phyloP scores from a whole-genome alignment of 2,888 invertebrate species.

The Callinectes sapidus region DNA sequence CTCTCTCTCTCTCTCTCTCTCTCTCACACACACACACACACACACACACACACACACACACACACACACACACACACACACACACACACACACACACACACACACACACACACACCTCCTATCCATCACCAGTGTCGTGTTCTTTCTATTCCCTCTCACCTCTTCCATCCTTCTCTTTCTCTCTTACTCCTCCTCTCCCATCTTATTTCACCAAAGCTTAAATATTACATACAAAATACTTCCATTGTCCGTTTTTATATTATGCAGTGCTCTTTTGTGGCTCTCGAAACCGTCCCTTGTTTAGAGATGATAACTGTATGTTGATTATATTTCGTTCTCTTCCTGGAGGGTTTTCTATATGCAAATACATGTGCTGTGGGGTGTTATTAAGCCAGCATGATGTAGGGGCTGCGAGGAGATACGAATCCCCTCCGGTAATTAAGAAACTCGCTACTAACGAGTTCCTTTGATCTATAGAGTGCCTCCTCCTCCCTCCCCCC shows the following conservation, averaged over 20 bases:
- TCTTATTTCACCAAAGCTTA: neutral
- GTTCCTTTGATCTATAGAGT: conserved; percentile 30
- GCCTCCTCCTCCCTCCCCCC: neutral
- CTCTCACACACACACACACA: conserved; percentile 7
- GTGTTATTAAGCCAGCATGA: conserved; percentile 16
- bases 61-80: neutral
- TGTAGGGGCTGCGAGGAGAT: neutral
- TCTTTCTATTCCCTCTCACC: neutral
- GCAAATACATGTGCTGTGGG: neutral
- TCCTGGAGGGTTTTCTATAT: neutral
- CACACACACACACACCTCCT: conserved; percentile 17
- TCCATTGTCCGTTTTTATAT: neutral
- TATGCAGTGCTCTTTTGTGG: neutral
- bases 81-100: neutral
- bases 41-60: conserved; percentile 34
- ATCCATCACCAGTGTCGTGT: neutral
- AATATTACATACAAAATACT: neutral
- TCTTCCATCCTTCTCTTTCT: neutral
- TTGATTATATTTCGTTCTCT: neutral
- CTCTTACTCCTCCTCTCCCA: conserved; percentile 8
- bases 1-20: neutral
- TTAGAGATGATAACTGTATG: neutral
- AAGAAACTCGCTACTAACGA: conserved; percentile 22
- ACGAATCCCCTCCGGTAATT: conserved; percentile 10
- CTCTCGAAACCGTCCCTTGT: neutral